Percentiles rank a stretch among this genome's conserved stretches.
phyloP scores from a whole-genome alignment of 2,113 vertebrate species.

The Turdus rufiventris region DNA sequence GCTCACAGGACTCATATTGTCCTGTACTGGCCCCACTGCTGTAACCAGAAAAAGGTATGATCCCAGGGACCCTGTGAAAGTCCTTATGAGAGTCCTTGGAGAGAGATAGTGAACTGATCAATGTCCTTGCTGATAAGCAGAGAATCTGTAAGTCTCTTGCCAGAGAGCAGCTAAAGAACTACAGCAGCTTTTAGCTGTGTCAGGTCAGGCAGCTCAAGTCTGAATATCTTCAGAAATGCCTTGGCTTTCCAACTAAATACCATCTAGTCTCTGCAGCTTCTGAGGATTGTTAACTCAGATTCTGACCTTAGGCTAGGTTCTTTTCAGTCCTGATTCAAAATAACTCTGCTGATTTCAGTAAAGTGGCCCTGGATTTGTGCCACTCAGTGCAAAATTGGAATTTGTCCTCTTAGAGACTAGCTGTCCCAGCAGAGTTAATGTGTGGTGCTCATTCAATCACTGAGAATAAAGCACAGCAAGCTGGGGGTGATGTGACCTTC shows the following conservation, averaged over 20 bases:
- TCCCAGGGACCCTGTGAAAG: background rate
- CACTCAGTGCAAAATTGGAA: background rate
- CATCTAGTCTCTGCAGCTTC: background rate
- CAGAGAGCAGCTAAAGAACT: background rate
- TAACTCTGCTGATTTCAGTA: slow-evolving; percentile 37
- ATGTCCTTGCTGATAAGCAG: background rate
- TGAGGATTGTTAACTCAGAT: background rate
- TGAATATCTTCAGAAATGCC: background rate
- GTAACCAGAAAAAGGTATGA: background rate
- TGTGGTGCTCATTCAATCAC: background rate
- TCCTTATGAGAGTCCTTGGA: background rate
- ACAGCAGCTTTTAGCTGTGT: background rate
- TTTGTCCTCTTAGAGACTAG: background rate
- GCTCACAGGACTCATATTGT: background rate
- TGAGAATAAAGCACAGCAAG: background rate
- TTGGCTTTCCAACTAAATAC: slow-evolving; percentile 20
- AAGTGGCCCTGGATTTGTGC: slow-evolving; percentile 22
- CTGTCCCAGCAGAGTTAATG: background rate
- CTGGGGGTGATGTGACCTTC: background rate
- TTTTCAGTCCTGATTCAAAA: background rate
- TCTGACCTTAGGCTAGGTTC: background rate
- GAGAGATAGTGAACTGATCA: background rate
- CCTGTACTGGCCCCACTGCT: background rate
- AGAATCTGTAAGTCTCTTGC: background rate
- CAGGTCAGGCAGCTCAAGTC: background rate